A percentile compares a stretch with the other conserved stretches of the same genome.
Evolutionary conservation across 1,140 invertebrate species (phyloP).

Genomic region (Maconellicoccus hirsutus): DNA sequence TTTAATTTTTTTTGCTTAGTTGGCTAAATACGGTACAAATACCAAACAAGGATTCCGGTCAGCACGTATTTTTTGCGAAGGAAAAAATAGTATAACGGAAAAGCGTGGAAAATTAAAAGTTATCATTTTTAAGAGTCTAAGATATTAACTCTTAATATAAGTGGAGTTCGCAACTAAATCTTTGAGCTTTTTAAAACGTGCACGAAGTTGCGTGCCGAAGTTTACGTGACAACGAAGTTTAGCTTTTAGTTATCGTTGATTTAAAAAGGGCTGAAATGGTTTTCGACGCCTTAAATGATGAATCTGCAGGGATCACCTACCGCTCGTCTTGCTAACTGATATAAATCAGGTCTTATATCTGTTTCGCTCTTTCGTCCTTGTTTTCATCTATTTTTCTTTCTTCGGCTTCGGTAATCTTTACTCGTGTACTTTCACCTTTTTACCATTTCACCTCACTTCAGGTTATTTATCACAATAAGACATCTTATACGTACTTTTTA

Average conservation of each 20-base stretch:
- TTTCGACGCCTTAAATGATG: slow-evolving; percentile 3
- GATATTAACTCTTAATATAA: slow-evolving; percentile 1
- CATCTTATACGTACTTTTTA: not conserved
- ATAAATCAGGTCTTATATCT: slow-evolving; percentile 5
- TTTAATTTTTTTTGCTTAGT: too few species aligned
- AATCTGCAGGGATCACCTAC: not conserved
- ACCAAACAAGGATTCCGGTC: too few species aligned
- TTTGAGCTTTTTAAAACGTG: not conserved
- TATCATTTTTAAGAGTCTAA: not conserved
- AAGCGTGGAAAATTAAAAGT: not conserved
- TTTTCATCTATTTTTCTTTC: not conserved
- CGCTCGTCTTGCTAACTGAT: not conserved
- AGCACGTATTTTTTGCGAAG: too few species aligned
- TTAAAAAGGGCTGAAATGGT: slow-evolving; percentile 1
- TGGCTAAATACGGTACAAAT: too few species aligned
- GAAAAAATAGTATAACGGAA: not conserved
- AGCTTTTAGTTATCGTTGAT: slow-evolving; percentile 9
- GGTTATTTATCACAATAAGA: slow-evolving; percentile 9
- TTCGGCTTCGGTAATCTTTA: not conserved
- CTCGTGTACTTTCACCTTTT: slow-evolving; percentile 7
- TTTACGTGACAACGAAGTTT: not conserved
- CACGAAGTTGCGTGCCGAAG: not conserved
- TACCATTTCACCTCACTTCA: not conserved
- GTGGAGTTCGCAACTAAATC: not conserved
- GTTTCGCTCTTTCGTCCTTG: not conserved